phyloP scores from a whole-genome alignment of 2,888 invertebrate species.

The Eugnorisma glareosa region DNA sequence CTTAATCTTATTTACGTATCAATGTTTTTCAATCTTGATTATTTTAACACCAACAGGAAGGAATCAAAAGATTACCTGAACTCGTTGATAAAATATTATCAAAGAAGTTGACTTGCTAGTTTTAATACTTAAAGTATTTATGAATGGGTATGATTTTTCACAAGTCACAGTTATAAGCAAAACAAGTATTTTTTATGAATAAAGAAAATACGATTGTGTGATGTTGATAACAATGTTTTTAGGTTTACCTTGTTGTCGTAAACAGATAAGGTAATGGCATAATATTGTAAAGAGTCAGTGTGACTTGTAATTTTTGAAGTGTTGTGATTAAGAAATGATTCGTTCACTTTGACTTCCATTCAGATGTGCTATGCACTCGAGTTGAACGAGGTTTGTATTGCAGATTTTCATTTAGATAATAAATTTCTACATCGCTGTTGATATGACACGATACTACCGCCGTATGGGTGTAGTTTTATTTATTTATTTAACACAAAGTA shows the following conservation, averaged over 20 bases:
- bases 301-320: constrained; percentile 2
- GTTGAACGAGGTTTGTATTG: not conserved
- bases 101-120: not conserved
- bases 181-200: constrained; percentile 2
- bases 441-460: not conserved
- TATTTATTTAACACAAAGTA: too few species aligned
- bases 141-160: not conserved
- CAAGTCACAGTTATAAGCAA: constrained; percentile 13
- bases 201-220: not conserved
- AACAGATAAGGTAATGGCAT: not conserved
- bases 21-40: not conserved
- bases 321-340: not conserved
- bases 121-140: not conserved
- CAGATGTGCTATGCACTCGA: not conserved
- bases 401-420: not conserved
- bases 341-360: not conserved
- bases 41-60: constrained; percentile 1
- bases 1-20: not conserved
- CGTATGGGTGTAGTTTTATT: too few species aligned
- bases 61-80: not conserved
- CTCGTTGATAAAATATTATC: not conserved
- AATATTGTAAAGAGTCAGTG: not conserved
- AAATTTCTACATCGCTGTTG: too few species aligned
- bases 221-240: not conserved
- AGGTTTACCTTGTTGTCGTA: not conserved